A percentile compares a stretch with the other conserved stretches of the same genome.
Conservation (phyloP, 2,113 vertebrate genomes). For the Peromyscus maniculatus region DNA sequence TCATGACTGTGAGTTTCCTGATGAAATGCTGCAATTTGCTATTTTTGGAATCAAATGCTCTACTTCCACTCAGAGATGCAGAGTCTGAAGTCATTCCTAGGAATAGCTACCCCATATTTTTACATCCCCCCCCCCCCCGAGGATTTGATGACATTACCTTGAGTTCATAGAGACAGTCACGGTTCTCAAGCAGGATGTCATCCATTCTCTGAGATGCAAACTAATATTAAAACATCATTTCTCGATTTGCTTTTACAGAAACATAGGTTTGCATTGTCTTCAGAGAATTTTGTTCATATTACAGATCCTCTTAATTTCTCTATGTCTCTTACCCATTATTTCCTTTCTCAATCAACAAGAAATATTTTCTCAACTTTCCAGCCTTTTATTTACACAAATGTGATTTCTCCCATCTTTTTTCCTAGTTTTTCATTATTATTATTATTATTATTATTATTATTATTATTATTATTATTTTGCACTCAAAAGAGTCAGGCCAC, state of each 20-base stretch:
- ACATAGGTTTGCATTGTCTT: background rate
- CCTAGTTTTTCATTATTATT: too few relatives aligned
- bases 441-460: too few relatives aligned
- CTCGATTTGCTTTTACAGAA: background rate
- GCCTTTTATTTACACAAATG: background rate
- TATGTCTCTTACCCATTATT: background rate
- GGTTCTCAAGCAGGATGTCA: background rate
- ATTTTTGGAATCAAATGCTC: conserved; percentile 9
- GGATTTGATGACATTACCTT: background rate
- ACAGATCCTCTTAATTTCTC: background rate
- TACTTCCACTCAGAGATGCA: background rate
- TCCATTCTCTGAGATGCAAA: background rate
- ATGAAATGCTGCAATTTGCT: background rate
- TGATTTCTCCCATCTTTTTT: background rate
- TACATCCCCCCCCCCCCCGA: background rate
- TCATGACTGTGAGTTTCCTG: background rate
- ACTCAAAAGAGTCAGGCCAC: background rate
- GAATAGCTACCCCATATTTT: background rate
- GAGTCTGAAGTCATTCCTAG: background rate
- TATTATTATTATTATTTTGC: background rate
- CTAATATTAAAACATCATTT: background rate
- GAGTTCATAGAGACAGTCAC: background rate
- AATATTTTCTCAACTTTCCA: background rate
- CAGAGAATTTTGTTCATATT: background rate
- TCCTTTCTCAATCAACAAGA: background rate